A percentile compares a stretch with the other conserved stretches of the same genome.
These are phyloP conservation scores for Chydorus sphaericus DNA, from an alignment of 2,888 invertebrate species.

Conservation along the genomic window DNA sequence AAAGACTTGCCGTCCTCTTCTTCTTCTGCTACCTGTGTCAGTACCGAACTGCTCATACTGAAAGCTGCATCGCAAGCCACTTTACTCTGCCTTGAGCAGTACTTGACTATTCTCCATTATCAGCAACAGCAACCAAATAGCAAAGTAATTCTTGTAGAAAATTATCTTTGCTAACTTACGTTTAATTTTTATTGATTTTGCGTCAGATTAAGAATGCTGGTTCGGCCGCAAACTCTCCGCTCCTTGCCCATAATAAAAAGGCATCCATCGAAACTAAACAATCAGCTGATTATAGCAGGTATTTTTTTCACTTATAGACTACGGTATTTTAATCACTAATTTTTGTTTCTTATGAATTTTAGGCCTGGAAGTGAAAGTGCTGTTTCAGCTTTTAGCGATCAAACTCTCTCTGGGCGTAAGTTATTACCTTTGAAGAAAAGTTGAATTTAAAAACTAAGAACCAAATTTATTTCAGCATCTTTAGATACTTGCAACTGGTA, in stretches of 20 bases:
- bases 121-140: conserved; percentile 23
- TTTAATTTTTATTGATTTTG: not conserved
- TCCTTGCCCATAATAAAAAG: not conserved
- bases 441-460: not conserved
- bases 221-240: not conserved
- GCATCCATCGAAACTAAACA: not conserved
- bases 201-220: not conserved
- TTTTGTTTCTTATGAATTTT: not conserved
- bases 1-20: conserved; percentile 49
- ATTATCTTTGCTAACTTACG: not conserved
- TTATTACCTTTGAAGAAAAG: not conserved
- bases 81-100: conserved; percentile 71
- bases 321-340: not conserved
- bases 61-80: conserved; percentile 85
- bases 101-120: conserved; percentile 63
- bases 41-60: conserved; percentile 63
- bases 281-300: not conserved
- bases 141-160: not conserved
- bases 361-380: conserved; percentile 2
- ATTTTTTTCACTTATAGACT: not conserved
- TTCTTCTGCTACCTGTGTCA: not conserved
- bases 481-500: not conserved
- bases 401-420: not conserved
- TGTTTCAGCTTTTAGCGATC: not conserved
- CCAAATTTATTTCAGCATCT: too few species aligned